A percentile compares a stretch with the other conserved stretches of the same genome.
Conservation (phyloP, 1,140 invertebrate species). For the Drosophila serrata region DNA sequence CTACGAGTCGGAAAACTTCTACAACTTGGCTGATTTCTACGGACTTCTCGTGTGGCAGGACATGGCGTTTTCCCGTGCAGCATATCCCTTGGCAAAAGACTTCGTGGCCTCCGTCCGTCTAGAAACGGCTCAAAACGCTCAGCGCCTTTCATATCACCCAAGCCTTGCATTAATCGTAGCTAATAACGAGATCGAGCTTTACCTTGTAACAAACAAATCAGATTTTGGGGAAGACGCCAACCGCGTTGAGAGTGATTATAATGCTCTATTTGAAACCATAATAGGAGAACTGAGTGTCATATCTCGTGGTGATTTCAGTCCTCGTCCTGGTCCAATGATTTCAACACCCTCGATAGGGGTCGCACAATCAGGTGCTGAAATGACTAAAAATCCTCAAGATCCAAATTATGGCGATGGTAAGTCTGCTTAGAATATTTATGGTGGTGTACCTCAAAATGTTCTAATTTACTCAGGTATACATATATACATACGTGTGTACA, state of each 20-base stretch:
- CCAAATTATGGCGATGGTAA: constrained; percentile 94
- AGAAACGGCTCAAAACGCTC: constrained; percentile 94
- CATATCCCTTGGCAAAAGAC: constrained; percentile 91
- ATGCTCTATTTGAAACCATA: constrained; percentile 93
- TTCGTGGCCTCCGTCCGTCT: constrained; percentile 87
- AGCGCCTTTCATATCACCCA: constrained; percentile 94
- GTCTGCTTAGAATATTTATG: not conserved
- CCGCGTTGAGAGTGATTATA: constrained; percentile 92
- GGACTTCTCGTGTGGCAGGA: constrained; percentile 97
- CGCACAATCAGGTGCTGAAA: constrained; percentile 90
- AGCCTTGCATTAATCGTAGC: constrained; percentile 96
- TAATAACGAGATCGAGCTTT: constrained; percentile 99
- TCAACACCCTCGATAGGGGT: constrained; percentile 98
- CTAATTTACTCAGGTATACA: not conserved
- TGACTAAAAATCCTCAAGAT: constrained; percentile 91
- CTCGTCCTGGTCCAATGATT: constrained; percentile 71
- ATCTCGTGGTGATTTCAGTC: constrained; percentile 63
- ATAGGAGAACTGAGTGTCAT: constrained; percentile 89
- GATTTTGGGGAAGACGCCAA: constrained; percentile 87
- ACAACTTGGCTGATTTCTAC: constrained; percentile 92
- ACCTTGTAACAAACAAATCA: constrained; percentile 93
- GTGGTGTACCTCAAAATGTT: not conserved
- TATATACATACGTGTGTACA: too few relatives aligned
- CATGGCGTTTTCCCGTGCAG: constrained; percentile 97
- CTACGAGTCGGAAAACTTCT: constrained; percentile 98